Evolutionary conservation across 2,888 invertebrate genomes (phyloP).

Genomic region (Lottia gigantea): DNA sequence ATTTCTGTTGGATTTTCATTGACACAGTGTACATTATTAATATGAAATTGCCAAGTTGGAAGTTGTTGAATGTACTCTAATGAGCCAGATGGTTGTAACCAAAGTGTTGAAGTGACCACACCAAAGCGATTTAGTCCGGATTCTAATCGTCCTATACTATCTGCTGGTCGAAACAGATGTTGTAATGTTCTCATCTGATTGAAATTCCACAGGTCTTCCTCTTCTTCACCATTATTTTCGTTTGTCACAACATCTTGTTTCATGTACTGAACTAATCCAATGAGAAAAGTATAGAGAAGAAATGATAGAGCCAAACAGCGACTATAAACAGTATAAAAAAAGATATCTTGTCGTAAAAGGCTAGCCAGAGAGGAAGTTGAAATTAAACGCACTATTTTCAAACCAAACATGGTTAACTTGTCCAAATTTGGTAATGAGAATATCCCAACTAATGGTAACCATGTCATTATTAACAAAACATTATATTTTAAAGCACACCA

Average conservation of each 20-base stretch:
- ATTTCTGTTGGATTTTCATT: not conserved
- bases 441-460: conserved; percentile 69
- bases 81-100: conserved; percentile 68
- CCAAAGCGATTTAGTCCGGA: conserved; percentile 58
- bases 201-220: conserved; percentile 67
- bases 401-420: conserved; percentile 55
- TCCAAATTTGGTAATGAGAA: conserved; percentile 67
- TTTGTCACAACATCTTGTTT: conserved; percentile 30
- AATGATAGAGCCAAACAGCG: conserved; percentile 51
- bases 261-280: conserved; percentile 38
- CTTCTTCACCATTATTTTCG: conserved; percentile 27
- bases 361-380: conserved; percentile 61
- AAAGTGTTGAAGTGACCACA: conserved; percentile 60
- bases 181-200: conserved; percentile 55
- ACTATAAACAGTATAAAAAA: conserved; percentile 43
- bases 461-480: conserved; percentile 67
- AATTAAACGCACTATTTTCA: conserved; percentile 61
- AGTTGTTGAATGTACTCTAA: conserved; percentile 70
- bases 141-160: conserved; percentile 30
- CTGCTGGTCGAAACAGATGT: conserved; percentile 38
- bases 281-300: conserved; percentile 47
- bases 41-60: conserved; percentile 68
- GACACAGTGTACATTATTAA: conserved; percentile 7
- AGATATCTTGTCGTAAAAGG: conserved; percentile 54
- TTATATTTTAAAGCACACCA: conserved; percentile 70